A percentile compares a stretch with the other conserved stretches of the same genome.
phyloP scores from a whole-genome alignment of 2,113 vertebrate genomes.

The Lipotes vexillifer region DNA sequence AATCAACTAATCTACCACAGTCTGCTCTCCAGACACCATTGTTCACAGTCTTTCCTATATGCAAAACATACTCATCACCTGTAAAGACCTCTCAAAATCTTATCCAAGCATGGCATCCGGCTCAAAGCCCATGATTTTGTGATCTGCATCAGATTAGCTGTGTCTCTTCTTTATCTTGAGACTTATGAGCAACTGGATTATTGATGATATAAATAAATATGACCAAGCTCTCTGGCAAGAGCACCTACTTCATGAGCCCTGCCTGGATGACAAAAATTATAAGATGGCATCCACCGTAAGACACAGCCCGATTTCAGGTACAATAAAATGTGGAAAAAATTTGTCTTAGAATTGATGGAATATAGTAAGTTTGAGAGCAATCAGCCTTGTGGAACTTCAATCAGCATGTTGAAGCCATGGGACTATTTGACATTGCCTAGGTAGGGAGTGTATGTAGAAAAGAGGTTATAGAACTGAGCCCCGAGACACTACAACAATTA shows the following conservation, averaged over 20 bases:
- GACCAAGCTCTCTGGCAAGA: not conserved
- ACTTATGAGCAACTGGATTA: not conserved
- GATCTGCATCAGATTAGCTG: not conserved
- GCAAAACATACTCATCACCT: not conserved
- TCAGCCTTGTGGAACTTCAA: not conserved
- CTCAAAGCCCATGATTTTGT: not conserved
- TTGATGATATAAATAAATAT: not conserved
- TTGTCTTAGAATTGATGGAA: not conserved
- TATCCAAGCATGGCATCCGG: not conserved
- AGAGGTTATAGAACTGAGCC: not conserved
- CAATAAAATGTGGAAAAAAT: not conserved
- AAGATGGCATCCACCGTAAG: not conserved
- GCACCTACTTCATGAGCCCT: not conserved
- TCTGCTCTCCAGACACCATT: not conserved
- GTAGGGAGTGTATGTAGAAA: not conserved
- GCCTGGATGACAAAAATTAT: not conserved
- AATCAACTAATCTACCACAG: not conserved
- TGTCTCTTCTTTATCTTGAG: not conserved
- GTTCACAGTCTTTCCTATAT: not conserved
- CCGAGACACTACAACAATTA: not conserved
- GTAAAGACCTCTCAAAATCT: not conserved
- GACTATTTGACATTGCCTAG: not conserved
- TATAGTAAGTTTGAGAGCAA: not conserved
- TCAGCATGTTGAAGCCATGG: not conserved
- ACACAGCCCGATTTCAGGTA: not conserved